Evolutionary conservation across 2,888 invertebrate genomes (phyloP), one percentile per base, ranked within the genome.

Genomic region (Steinernema scapterisci): DNA sequence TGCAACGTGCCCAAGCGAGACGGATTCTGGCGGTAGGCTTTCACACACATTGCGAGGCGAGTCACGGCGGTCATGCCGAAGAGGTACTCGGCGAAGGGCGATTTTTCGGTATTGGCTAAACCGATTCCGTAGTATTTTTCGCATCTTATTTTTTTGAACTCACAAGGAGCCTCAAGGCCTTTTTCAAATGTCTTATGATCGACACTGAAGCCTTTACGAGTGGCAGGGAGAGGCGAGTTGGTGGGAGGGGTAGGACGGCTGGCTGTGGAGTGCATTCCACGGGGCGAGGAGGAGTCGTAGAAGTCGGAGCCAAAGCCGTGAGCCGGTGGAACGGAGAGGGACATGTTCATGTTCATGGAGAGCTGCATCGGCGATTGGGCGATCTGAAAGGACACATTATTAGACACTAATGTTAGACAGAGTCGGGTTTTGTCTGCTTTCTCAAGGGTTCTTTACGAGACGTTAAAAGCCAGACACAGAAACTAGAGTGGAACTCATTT

Each of bases 121-220:
- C 63, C 63, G 13, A 48, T 19, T 48, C n/a, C 16, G 19, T 48
- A n/a, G 13, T 7, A 48, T 16, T 5, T 48, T 16, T 38, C 38
- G 9, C 38, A 38, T 9, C 38, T 38, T 9, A 38, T 38, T 38
- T 38, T 38, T 38, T n/a, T 48, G n/a, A 7, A 48, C 48, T 48
- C 16, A 48, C 48, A 48, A 19, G 48, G 16, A 3, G 48, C 16
- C 13, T 48, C 48, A 2, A 63, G 63, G 13, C 31, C 63, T 9
- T 16, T 31, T 63, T 63, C 31, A 19, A 63, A 63, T 5, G 63
- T 31, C 63, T 63, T 63, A 25, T 63, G 63, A 25, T 63, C 63
- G 63, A 63, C 31, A 21, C 23, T 63, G 19, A 63, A 63, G 16
- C 27, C 63, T 27, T 16, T 27, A 13, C 63, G 23, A n/a, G 31